A percentile compares a stretch with the other conserved stretches of the same genome.
phyloP scores from a whole-genome alignment of 2,113 vertebrate species.

The Orcinus orca region DNA sequence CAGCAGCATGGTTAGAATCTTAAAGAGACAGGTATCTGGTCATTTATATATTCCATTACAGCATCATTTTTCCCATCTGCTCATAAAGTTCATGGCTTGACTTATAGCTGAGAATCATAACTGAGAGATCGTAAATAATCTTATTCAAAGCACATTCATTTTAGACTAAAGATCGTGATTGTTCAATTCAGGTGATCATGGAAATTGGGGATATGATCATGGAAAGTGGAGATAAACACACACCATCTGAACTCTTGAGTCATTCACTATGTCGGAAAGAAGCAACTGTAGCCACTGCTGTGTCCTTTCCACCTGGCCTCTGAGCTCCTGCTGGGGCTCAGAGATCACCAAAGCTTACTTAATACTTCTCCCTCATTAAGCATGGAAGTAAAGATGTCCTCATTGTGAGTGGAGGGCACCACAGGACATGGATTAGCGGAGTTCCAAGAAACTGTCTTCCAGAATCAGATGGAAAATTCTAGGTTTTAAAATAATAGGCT shows the following conservation, averaged over 20 bases:
- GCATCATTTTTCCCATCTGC: conserved; percentile 49
- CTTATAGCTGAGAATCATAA: conserved; percentile 44
- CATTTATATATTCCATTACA: conserved; percentile 52
- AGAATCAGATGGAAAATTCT: conserved; percentile 43
- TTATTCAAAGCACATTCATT: conserved; percentile 36
- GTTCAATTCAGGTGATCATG: conserved; percentile 27
- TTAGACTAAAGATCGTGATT: conserved; percentile 23
- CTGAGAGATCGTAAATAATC: not conserved
- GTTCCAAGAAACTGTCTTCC: conserved; percentile 41
- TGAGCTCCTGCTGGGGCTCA: not conserved
- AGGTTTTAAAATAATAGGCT: conserved; percentile 58
- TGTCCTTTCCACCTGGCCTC: not conserved
- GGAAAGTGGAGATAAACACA: not conserved
- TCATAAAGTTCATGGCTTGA: conserved; percentile 58
- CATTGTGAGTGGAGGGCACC: not conserved
- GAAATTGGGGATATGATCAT: not conserved
- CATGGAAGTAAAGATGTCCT: conserved; percentile 4
- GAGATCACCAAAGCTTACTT: not conserved
- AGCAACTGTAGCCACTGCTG: not conserved
- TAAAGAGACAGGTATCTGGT: conserved; percentile 43
- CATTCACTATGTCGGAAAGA: not conserved
- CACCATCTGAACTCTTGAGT: not conserved
- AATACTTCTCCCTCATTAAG: not conserved
- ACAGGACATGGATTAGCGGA: not conserved
- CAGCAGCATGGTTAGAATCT: not conserved